Evolutionary conservation across 2,113 vertebrate species (phyloP).

Genomic region (Nycticryphes semicollaris): DNA sequence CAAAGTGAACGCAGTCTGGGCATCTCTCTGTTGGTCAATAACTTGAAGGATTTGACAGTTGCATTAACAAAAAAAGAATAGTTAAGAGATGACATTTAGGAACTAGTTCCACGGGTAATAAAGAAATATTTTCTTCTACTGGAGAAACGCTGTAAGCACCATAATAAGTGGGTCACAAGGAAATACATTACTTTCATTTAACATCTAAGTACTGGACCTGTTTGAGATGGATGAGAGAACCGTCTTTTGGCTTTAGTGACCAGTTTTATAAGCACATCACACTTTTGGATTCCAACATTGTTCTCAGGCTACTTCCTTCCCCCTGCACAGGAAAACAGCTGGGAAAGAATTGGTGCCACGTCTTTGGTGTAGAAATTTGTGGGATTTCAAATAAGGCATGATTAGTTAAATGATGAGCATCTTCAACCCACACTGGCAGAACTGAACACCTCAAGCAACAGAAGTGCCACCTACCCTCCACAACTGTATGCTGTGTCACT

Average conservation of each 20-base stretch:
- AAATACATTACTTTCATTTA: not conserved
- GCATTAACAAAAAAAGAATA: not conserved
- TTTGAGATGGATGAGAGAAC: not conserved
- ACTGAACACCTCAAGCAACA: not conserved
- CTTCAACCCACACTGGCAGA: not conserved
- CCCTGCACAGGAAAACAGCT: not conserved
- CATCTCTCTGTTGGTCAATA: not conserved
- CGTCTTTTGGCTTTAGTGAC: not conserved
- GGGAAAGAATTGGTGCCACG: not conserved
- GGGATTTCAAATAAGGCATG: not conserved
- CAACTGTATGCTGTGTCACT: rapidly evolving
- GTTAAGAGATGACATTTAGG: not conserved
- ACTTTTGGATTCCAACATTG: not conserved
- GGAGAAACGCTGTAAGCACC: not conserved
- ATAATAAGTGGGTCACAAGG: not conserved
- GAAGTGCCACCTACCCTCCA: not conserved
- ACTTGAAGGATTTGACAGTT: not conserved
- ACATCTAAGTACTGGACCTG: not conserved
- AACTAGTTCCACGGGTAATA: not conserved
- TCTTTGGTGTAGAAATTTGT: not conserved
- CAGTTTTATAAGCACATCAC: not conserved
- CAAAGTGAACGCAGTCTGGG: not conserved
- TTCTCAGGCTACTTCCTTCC: not conserved
- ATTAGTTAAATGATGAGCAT: not conserved
- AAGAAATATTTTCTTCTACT: not conserved